phyloP scores from a whole-genome alignment of 2,113 vertebrate species.

The Neotoma lepida region DNA sequence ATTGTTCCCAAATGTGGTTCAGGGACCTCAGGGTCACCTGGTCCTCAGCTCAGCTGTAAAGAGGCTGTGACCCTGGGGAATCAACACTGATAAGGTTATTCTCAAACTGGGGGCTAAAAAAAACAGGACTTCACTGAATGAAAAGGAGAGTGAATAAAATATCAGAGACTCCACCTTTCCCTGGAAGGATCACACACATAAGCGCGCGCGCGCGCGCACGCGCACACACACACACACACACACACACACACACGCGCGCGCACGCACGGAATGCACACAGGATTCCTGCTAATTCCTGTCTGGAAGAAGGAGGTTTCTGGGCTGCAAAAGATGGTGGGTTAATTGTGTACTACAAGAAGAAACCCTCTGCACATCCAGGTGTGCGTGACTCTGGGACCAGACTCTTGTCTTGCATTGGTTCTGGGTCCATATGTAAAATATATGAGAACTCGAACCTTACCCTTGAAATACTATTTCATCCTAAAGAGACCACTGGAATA shows the following conservation, averaged over 20 bases:
- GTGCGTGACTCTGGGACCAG: background rate
- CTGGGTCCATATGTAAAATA: background rate
- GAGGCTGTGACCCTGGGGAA: background rate
- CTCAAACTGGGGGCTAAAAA: background rate
- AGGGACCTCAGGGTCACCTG: background rate
- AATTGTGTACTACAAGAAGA: background rate
- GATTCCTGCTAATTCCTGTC: background rate
- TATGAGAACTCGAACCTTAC: background rate
- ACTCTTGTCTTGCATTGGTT: background rate
- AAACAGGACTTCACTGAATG: background rate
- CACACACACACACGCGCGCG: background rate
- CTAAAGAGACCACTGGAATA: background rate
- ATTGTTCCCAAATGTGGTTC: background rate
- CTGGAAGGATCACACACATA: background rate
- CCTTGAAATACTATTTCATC: background rate
- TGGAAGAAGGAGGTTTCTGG: background rate
- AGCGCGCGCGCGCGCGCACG: rapidly evolving
- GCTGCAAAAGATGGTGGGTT: background rate
- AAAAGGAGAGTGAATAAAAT: background rate
- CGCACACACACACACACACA: background rate
- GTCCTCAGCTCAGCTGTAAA: background rate
- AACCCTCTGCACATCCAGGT: too few species aligned
- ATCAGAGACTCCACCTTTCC: background rate
- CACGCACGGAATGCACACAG: background rate
- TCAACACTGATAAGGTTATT: background rate